A percentile compares a stretch with the other conserved stretches of the same genome.
These are phyloP conservation scores for Lynx canadensis DNA, from an alignment of 2,113 vertebrate genomes.

Conservation along the genomic window DNA sequence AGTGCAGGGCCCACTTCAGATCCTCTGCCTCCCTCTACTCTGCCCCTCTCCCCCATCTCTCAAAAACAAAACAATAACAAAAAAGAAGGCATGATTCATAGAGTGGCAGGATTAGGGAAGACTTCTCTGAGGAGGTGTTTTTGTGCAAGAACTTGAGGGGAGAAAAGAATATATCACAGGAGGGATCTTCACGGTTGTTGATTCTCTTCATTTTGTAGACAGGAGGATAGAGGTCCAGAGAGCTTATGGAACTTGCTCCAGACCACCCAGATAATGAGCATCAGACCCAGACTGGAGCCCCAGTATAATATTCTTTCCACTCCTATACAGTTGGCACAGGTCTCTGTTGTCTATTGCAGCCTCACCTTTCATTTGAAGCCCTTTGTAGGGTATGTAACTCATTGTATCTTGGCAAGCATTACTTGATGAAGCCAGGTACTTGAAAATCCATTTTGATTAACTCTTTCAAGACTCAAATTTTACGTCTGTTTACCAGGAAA, in stretches of 20 bases:
- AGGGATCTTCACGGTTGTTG: neutral
- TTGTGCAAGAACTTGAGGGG: neutral
- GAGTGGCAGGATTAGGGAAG: neutral
- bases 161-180: neutral
- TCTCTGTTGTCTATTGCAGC: neutral
- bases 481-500: conserved; percentile 13
- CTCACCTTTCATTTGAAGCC: neutral
- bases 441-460: neutral
- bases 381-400: neutral
- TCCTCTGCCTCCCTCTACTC: too few relatives aligned
- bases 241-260: neutral
- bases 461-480: conserved; percentile 32
- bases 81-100: neutral
- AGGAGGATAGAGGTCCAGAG: neutral
- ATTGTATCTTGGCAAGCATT: neutral
- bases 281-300: neutral
- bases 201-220: neutral
- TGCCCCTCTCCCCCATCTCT: too few relatives aligned
- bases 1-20: too few relatives aligned
- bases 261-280: neutral
- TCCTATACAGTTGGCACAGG: neutral
- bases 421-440: neutral
- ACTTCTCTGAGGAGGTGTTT: neutral
- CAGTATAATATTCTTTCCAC: neutral
- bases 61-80: too few relatives aligned